Percentiles rank a stretch among this genome's conserved stretches.
phyloP scores from a whole-genome alignment of 2,888 invertebrate genomes.

The Bruchidius siliquastri region DNA sequence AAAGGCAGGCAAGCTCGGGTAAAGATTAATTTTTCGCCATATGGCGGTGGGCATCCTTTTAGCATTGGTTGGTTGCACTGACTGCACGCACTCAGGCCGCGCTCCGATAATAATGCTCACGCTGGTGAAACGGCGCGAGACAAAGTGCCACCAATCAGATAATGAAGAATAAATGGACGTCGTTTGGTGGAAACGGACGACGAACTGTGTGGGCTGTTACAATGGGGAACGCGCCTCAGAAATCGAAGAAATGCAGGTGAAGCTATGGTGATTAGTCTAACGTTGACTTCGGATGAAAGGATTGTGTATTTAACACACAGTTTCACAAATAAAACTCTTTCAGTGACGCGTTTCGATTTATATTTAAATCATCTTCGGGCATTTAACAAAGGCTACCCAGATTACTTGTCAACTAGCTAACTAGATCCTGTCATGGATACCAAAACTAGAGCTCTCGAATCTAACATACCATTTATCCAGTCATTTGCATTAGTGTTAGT shows the following conservation, averaged over 20 bases:
- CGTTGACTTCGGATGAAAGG: too few species aligned
- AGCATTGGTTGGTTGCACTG: not conserved
- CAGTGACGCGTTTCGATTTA: too few species aligned
- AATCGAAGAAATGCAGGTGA: not conserved
- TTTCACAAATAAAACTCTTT: too few species aligned
- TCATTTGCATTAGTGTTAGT: too few species aligned
- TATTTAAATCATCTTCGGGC: too few species aligned
- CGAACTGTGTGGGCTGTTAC: not conserved
- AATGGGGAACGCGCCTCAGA: not conserved
- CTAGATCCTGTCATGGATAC: too few species aligned
- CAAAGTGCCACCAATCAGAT: constrained; percentile 2
- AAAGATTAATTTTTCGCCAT: not conserved
- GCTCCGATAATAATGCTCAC: not conserved
- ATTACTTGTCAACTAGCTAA: too few species aligned
- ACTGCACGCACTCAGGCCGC: not conserved
- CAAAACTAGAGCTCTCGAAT: too few species aligned
- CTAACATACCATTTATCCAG: too few species aligned
- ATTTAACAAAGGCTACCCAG: too few species aligned
- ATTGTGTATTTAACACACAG: too few species aligned
- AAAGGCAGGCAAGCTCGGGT: not conserved
- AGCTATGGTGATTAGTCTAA: too few species aligned
- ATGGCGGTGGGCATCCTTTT: not conserved
- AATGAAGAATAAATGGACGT: constrained; percentile 2
- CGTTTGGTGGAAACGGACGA: not conserved
- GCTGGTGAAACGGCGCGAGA: not conserved